Evolutionary conservation across 2,113 vertebrate genomes (phyloP).

Genomic region (Antidorcas marsupialis): DNA sequence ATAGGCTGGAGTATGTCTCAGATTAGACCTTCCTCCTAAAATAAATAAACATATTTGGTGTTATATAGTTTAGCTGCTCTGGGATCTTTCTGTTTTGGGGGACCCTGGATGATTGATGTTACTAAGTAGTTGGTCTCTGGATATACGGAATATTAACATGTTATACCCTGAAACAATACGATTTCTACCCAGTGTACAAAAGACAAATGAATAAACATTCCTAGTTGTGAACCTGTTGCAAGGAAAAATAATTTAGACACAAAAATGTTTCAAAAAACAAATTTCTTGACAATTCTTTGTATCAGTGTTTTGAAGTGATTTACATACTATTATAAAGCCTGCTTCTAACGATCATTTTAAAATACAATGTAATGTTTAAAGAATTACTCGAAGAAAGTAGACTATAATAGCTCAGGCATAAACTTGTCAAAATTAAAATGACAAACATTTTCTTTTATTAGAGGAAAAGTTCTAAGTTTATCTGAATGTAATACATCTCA

Average conservation of each 20-base stretch:
- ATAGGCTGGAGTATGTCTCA: background rate
- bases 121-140: background rate
- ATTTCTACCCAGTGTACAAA: conserved; percentile 25
- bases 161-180: background rate
- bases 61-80: background rate
- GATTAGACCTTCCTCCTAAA: background rate
- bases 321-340: conserved; percentile 22
- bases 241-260: background rate
- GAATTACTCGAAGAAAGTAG: conserved; percentile 18
- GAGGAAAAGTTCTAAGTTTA: background rate
- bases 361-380: conserved; percentile 36
- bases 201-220: background rate
- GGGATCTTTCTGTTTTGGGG: background rate
- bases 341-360: conserved; percentile 47
- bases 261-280: conserved; percentile 40
- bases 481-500: background rate
- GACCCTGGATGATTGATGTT: background rate
- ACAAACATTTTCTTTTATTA: conserved; percentile 9
- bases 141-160: background rate
- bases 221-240: background rate
- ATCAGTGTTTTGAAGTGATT: conserved; percentile 40
- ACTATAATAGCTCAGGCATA: background rate
- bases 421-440: conserved; percentile 3
- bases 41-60: background rate
- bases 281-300: background rate